These are phyloP conservation scores for Salvelinus sp. DNA, from an alignment of 2,113 vertebrate genomes.

Conservation along the genomic window DNA sequence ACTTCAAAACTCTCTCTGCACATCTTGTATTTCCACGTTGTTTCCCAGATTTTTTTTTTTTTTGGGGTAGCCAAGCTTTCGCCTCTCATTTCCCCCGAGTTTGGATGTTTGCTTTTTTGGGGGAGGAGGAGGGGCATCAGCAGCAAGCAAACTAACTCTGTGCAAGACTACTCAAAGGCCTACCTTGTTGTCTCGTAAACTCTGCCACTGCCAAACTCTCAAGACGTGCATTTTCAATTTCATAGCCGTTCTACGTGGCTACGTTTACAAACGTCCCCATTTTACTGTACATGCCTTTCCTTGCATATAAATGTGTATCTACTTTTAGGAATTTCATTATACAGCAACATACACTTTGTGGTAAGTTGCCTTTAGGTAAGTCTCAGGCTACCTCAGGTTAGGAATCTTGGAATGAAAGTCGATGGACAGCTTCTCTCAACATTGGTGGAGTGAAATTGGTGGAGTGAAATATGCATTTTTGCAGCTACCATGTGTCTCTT, in stretches of 20 bases:
- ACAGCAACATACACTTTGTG: background rate
- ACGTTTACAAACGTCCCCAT: background rate
- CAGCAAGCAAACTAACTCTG: slow-evolving; percentile 47
- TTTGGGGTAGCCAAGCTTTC: slow-evolving; percentile 51
- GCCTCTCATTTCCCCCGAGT: slow-evolving; percentile 58
- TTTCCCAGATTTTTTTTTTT: slow-evolving; percentile 42
- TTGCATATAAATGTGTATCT: too few relatives aligned
- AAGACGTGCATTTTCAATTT: slow-evolving; percentile 28
- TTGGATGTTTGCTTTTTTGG: slow-evolving; percentile 60
- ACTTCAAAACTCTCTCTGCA: background rate
- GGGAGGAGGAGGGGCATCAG: slow-evolving; percentile 40
- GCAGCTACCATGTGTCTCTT: slow-evolving; percentile 80
- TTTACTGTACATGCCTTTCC: background rate
- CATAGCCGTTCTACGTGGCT: slow-evolving; percentile 19
- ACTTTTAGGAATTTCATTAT: background rate
- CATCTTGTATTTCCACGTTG: slow-evolving; percentile 41
- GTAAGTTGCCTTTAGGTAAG: background rate
- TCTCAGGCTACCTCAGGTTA: background rate
- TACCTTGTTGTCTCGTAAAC: slow-evolving; percentile 62
- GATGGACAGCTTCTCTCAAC: slow-evolving; percentile 10
- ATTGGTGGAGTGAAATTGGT: slow-evolving; percentile 5
- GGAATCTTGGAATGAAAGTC: background rate
- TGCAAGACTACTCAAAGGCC: slow-evolving; percentile 57
- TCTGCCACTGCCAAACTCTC: slow-evolving; percentile 36
- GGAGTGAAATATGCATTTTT: slow-evolving; percentile 47